Base-by-base conservation (phyloP, 92 coral and sea anemone species). In the Palythoa grandiflora region DNA sequence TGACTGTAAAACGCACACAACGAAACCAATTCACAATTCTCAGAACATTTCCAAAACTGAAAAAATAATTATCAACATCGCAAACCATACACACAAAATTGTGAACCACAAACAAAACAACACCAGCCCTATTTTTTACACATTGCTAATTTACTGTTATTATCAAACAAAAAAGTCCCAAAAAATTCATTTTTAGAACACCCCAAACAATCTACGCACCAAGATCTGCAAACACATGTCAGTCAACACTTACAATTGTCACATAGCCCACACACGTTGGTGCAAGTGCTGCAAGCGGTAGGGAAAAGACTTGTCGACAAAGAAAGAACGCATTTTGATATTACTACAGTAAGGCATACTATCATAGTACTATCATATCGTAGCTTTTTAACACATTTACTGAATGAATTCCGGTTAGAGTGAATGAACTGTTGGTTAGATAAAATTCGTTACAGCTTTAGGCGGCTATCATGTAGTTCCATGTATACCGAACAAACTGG, bases 361-460 rank as follows among this genome's bases (percentile, higher is more conserved):
- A 68, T 68, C 73, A 68, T 68, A 68, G 28, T 28, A 19, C 73
- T 68, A 68, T 68, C 74, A 68, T 68, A 68, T 40, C 74, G 74
- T 68, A 68, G 74, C 74, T 68, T 68, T 68, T 68, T 68, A 68
- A 68, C 74, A 73, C 60, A 54, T 54, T 54, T 54, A 54, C 60
- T 54, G 60, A 54, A 54, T 54, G 60, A 54, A 2, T 84, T 21
- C 88, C 79, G 80, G 88, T 84, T 71, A 54, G 80, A 84, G 38
- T 71, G 88, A 71, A 63, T 59, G 60, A 84, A 55, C 80, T 84
- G 79, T 84, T 73, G 80, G 70, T 73, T 51, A 40, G 79, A 84
- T 71, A 71, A 71, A 84, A 85, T 85, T 85, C 80, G 83, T 73
- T 83, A 85, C 81, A 14, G 88, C 57, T 85, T 85, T 73, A 59